A percentile compares a stretch with the other conserved stretches of the same genome.
These are phyloP conservation scores for Neogobius melanostomus DNA, from an alignment of 2,113 vertebrate genomes.

Conservation along the genomic window DNA sequence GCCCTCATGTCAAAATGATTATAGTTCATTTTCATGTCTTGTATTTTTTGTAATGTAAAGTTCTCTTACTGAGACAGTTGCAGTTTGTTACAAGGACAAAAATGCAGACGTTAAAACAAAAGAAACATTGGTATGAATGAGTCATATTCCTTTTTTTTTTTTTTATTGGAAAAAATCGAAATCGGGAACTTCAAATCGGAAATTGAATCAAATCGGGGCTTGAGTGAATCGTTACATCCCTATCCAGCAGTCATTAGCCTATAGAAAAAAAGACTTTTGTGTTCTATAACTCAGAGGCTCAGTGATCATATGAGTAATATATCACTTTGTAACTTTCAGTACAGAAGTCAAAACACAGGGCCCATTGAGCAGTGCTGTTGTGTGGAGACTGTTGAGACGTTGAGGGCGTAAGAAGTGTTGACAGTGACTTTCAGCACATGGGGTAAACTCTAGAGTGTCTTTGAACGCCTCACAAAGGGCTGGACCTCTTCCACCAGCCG, in stretches of 20 bases:
- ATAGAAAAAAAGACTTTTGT: background rate
- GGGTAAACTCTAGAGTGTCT: constrained; percentile 9
- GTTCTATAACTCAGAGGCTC: background rate
- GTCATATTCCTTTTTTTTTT: too few relatives aligned
- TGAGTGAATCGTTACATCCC: too few relatives aligned
- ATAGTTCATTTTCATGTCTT: too few relatives aligned
- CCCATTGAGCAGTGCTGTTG: constrained; percentile 1
- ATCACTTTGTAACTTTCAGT: background rate
- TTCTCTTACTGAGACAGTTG: too few relatives aligned
- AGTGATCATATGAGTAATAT: background rate
- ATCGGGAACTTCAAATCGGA: too few relatives aligned
- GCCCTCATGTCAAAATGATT: too few relatives aligned
- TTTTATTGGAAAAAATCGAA: too few relatives aligned
- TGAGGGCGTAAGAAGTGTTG: background rate
- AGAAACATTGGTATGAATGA: too few relatives aligned
- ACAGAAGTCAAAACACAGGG: background rate
- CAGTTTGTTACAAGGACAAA: too few relatives aligned
- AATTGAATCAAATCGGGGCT: too few relatives aligned
- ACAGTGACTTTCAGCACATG: constrained; percentile 14
- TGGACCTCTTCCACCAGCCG: background rate
- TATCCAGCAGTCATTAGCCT: background rate
- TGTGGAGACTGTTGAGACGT: constrained; percentile 1
- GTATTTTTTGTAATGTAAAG: too few relatives aligned
- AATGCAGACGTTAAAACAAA: too few relatives aligned
- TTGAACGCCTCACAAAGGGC: constrained; percentile 9